Evolutionary conservation across 2,888 invertebrate genomes (phyloP).

Genomic region (Xylophagus ater): DNA sequence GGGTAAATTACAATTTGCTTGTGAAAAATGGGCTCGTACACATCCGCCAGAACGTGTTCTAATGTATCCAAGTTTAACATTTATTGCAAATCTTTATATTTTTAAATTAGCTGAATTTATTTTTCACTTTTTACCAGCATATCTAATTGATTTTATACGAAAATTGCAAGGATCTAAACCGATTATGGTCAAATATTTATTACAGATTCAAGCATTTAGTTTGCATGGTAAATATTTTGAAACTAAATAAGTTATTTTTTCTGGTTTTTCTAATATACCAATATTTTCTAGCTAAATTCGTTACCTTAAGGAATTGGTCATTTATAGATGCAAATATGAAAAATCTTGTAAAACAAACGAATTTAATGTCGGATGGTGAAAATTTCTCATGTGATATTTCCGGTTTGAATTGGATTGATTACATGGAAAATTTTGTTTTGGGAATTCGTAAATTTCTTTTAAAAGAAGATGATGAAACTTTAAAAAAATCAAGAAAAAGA

Average conservation of each 20-base stretch:
- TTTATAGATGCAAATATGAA: too few species aligned
- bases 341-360: too few species aligned
- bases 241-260: too few species aligned
- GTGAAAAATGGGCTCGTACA: slow-evolving; percentile 54
- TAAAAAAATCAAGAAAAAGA: slow-evolving; percentile 52
- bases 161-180: too few species aligned
- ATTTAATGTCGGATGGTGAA: slow-evolving; percentile 33
- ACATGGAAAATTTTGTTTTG: slow-evolving; percentile 62
- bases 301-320: too few species aligned
- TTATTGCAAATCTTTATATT: slow-evolving; percentile 54
- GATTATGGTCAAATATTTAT: too few species aligned
- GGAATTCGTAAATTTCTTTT: slow-evolving; percentile 70
- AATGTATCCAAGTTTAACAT: slow-evolving; percentile 67
- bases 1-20: slow-evolving; percentile 60
- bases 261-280: too few species aligned
- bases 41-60: slow-evolving; percentile 71
- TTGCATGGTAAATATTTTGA: too few species aligned
- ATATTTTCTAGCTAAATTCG: too few species aligned
- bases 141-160: too few species aligned
- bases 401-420: slow-evolving; percentile 61
- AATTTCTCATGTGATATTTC: slow-evolving; percentile 53
- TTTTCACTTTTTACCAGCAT: too few species aligned
- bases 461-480: slow-evolving; percentile 57
- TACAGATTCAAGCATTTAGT: too few species aligned
- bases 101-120: slow-evolving; percentile 63